Conservation (phyloP, 2,888 invertebrate genomes). For the Pteria penguin region DNA sequence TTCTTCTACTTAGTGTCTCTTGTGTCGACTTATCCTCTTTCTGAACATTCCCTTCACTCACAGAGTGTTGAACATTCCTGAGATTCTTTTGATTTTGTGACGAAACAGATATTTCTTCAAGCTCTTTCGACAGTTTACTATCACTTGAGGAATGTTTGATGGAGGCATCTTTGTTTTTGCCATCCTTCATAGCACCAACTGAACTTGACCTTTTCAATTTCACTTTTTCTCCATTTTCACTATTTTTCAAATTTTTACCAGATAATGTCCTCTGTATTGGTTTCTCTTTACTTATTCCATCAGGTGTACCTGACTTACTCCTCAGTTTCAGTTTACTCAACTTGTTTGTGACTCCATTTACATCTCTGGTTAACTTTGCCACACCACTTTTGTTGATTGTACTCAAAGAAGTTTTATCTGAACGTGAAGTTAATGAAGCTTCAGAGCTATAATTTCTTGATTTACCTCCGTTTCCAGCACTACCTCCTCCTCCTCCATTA, state of each 20-base stretch:
- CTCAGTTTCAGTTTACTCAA: constrained; percentile 3
- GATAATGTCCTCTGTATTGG: constrained; percentile 1
- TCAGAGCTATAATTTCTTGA: constrained; percentile 31
- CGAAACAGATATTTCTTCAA: background rate
- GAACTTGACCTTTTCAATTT: constrained; percentile 20
- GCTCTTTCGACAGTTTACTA: constrained; percentile 12
- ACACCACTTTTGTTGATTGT: background rate
- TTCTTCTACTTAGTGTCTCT: background rate
- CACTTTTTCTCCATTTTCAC: background rate
- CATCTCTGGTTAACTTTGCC: background rate
- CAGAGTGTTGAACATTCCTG: background rate
- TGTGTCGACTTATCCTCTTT: constrained; percentile 12
- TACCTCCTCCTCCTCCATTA: background rate
- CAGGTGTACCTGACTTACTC: constrained; percentile 2
- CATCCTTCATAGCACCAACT: constrained; percentile 1
- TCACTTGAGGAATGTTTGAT: constrained; percentile 34
- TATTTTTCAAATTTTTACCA: constrained; percentile 6
- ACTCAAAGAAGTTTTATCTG: constrained; percentile 7
- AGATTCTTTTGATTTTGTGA: background rate
- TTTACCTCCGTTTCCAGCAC: constrained; percentile 9
- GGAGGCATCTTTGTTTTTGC: background rate
- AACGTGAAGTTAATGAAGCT: constrained; percentile 12
- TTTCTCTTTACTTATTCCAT: background rate
- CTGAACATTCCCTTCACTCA: background rate
- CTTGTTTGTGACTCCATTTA: background rate